Percentiles rank a stretch among this genome's conserved stretches.
Evolutionary conservation across 64 coral and sea anemone genomes (phyloP).

Genomic region (Dendrophyllia cribrosa): DNA sequence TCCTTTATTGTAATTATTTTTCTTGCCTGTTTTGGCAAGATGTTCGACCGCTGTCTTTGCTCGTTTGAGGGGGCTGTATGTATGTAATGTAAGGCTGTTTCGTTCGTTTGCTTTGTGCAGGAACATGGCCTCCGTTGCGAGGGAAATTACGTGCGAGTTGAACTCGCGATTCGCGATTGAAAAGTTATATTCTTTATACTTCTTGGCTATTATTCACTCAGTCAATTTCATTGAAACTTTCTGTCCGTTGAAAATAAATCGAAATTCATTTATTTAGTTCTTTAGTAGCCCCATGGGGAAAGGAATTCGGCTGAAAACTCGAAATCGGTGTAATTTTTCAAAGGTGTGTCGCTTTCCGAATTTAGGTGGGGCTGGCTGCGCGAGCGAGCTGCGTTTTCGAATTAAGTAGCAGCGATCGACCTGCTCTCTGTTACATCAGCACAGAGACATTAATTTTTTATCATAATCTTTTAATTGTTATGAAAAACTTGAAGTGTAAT

Average conservation of each 20-base stretch:
- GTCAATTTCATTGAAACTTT: constrained; percentile 1
- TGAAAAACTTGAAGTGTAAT: constrained; percentile 54
- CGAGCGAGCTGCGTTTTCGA: constrained; percentile 4
- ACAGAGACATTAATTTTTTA: constrained; percentile 89
- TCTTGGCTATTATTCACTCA: constrained; percentile 36
- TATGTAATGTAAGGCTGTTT: not conserved
- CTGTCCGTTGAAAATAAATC: not conserved
- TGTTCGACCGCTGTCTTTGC: not conserved
- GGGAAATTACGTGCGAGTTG: not conserved
- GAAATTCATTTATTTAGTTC: constrained; percentile 14
- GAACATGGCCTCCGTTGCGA: constrained; percentile 28
- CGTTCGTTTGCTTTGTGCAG: not conserved
- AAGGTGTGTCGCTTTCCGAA: constrained; percentile 67
- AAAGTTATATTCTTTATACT: constrained; percentile 26
- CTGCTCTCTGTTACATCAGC: constrained; percentile 51
- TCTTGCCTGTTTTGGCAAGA: constrained; percentile 43
- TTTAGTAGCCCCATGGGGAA: constrained; percentile 35
- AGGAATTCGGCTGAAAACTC: constrained; percentile 36
- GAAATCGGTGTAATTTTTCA: constrained; percentile 53
- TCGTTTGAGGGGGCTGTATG: not conserved
- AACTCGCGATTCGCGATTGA: constrained; percentile 14
- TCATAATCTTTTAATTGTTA: constrained; percentile 86
- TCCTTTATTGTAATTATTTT: constrained; percentile 47
- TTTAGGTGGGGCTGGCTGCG: constrained; percentile 66
- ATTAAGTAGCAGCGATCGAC: constrained; percentile 32